Base-by-base conservation (phyloP, 2,888 invertebrate genomes). In the Amiota minor region DNA sequence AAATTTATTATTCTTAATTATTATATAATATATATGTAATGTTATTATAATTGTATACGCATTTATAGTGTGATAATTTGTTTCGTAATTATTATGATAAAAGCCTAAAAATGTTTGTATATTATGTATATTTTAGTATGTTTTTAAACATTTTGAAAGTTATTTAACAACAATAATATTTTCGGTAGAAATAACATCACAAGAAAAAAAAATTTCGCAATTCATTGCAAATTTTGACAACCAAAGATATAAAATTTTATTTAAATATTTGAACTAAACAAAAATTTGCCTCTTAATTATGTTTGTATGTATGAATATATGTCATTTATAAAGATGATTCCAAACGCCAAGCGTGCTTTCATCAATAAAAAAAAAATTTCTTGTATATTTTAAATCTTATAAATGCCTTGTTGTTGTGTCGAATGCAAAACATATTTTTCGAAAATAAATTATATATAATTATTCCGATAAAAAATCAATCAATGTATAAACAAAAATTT, bases 151-250 rank as follows among this genome's bases (percentile, higher is more conserved):
- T n/a, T 50, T 50, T 47, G 50, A 68, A 68, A 68, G 53, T 68
- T n/a, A 68, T 68, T 68, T 68, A 68, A 68, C 53, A 68, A 68
- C 50, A 68, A 62, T 35, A 35, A 62, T 50, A 65, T 65, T 65
- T 49, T 47, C 12, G 53, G 35, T 68, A 68, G 67, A 68, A 68
- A 68, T 68, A 68, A 68, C 67, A 68, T 68, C 67, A 68, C 67
- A 68, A 68, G 23, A 35, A 35, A 46, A 65, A 65, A 62, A 53
- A 68, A 68, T 67, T 49, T 67, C 50, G 67, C 67, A 67, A 20
- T 67, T 23, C 14, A 67, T 67, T 68, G 67, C 67, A 47, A 68
- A 49, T 68, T 46, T 18, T 35, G 35, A 35, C 35, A 35, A 50
- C 53, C 67, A 68, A 68, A 68, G 53, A 53, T 16, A 23, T 10